Percentiles rank a stretch among this genome's conserved stretches.
These are phyloP conservation scores for Ciconia stormi DNA, from an alignment of 2,113 vertebrate genomes.

Conservation along the genomic window DNA sequence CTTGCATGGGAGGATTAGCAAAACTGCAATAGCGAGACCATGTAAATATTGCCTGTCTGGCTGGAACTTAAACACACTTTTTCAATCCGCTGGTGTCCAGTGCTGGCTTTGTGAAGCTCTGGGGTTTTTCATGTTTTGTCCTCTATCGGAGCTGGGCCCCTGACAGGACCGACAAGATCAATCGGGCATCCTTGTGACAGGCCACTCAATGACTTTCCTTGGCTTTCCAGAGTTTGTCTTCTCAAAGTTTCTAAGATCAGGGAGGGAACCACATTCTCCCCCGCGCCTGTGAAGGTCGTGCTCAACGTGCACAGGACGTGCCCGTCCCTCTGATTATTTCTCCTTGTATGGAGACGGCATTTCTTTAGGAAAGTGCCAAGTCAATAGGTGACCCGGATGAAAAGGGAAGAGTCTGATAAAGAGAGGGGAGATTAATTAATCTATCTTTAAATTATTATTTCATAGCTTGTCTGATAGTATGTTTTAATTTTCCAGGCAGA, in stretches of 20 bases:
- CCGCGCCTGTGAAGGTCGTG: rapidly evolving
- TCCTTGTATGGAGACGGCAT: not conserved
- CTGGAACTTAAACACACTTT: not conserved
- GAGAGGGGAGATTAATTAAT: not conserved
- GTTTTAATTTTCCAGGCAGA: slow-evolving; percentile 40
- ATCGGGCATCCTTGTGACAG: not conserved
- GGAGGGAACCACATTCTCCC: not conserved
- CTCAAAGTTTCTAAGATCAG: not conserved
- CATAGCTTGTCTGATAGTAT: not conserved
- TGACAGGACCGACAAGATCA: too few species aligned
- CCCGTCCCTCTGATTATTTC: not conserved
- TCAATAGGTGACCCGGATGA: not conserved
- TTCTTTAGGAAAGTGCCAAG: not conserved
- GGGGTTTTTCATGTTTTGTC: not conserved
- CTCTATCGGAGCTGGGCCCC: not conserved
- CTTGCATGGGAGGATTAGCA: not conserved
- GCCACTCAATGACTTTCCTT: not conserved
- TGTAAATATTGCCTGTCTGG: not conserved
- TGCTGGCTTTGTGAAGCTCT: not conserved
- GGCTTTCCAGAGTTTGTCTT: not conserved
- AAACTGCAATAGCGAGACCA: not conserved
- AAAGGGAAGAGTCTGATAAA: not conserved
- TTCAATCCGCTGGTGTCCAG: not conserved
- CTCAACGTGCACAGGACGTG: not conserved
- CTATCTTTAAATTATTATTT: not conserved